Percentiles rank a stretch among this genome's conserved stretches.
Conservation (phyloP, 2,113 vertebrate species). For the Poeciliopsis retropinna region DNA sequence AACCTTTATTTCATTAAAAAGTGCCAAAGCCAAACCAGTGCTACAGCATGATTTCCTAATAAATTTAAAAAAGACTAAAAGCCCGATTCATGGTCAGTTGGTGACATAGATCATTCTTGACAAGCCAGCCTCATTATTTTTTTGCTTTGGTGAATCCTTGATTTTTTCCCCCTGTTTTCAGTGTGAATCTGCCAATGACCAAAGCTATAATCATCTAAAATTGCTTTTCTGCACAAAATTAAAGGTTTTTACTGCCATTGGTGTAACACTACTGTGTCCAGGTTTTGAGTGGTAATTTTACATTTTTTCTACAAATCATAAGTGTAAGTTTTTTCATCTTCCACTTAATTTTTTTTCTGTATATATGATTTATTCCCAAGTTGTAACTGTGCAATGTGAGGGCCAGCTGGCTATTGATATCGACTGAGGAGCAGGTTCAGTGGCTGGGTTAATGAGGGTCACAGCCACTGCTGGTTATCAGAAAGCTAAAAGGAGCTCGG, state of each 20-base stretch:
- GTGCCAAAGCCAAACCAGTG: neutral
- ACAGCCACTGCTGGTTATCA: conserved; percentile 35
- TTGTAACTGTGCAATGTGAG: conserved; percentile 20
- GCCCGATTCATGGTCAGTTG: neutral
- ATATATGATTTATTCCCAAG: conserved; percentile 26
- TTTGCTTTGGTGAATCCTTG: conserved; percentile 14
- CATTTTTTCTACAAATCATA: conserved; percentile 38
- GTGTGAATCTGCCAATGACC: conserved; percentile 29
- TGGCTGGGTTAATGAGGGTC: conserved; percentile 69
- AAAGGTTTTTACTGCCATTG: conserved; percentile 24
- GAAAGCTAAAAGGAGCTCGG: conserved; percentile 27
- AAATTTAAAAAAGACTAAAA: neutral
- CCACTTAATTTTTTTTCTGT: conserved; percentile 8
- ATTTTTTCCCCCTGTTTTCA: conserved; percentile 10
- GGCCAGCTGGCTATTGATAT: conserved; percentile 53
- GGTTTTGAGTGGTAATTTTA: conserved; percentile 10
- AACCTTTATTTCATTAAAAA: neutral
- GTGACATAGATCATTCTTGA: neutral
- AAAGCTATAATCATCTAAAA: conserved; percentile 16
- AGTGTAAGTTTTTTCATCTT: neutral
- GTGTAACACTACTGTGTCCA: conserved; percentile 42
- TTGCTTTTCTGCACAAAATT: conserved; percentile 26
- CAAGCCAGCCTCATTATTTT: conserved; percentile 5
- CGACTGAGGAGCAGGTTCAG: conserved; percentile 44
- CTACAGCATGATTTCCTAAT: neutral